Evolutionary conservation across 2,888 invertebrate genomes (phyloP), one percentile per base, ranked within the genome.

Genomic region (Lasioglossum leucozonium): DNA sequence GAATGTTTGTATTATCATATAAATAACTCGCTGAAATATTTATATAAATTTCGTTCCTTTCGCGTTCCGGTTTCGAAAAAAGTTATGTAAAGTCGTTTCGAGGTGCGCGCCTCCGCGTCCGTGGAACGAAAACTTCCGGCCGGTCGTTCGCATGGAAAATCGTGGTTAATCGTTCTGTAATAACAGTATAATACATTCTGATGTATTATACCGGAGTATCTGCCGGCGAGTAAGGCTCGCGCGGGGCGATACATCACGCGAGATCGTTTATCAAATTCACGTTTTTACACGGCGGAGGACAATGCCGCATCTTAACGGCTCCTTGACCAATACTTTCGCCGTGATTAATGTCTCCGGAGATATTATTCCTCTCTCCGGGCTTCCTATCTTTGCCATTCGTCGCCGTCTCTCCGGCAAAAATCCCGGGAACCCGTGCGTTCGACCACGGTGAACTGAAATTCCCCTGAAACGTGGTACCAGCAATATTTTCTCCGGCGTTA

Each of bases 281-380:
- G 62, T 82, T 81, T 55, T 72, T 67, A 47, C 47, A 16, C 42
- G 75, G 62, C 16, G 30, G 16, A 62, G 76, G 78, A 85, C 78
- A 78, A 79, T 55, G 77, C 74, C 79, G 55, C 84, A 72, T 83
- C 84, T 85, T 85, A 82, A 82, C 83, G 75, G 83, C 75, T 79
- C 51, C 79, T 83, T 85, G 85, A 83, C 79, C 83, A 85, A 85
- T 79, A 85, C 83, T 85, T 85, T 75, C 55, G 51, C 34, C 37
- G 77, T 85, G 84, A 85, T 85, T 85, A 85, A 85, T 85, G 85
- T 71, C 72, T 51, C 47, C 34, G n/a, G 73, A 55, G 84, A 79
- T 84, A 85, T 74, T 72, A 84, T 78, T 75, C 75, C 73, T 77
- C 73, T 77, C 67, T 13, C 58, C 72, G 30, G 62, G 80, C 51